Conservation (phyloP, 2,113 vertebrate species). For the Chlorocebus sabaeus region DNA sequence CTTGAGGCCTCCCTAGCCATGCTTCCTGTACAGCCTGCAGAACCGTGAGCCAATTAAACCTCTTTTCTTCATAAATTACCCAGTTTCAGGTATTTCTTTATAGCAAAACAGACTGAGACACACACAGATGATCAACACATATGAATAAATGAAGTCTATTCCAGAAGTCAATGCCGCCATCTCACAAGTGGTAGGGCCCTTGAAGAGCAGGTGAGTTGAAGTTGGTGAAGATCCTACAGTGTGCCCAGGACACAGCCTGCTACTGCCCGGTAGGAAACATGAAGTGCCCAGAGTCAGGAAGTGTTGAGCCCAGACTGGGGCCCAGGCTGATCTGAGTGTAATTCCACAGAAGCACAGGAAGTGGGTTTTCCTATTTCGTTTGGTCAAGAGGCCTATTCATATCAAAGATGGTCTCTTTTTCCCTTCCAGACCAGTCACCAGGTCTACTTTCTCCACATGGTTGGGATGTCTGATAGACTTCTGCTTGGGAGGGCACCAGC, state of each 20-base stretch:
- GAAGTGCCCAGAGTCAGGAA: background rate
- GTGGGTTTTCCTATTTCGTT: background rate
- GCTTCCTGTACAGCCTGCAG: no score
- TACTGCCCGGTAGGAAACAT: background rate
- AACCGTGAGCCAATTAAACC: no score
- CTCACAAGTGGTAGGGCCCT: background rate
- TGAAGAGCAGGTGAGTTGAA: background rate
- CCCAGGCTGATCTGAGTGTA: background rate
- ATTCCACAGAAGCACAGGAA: background rate
- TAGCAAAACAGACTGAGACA: no score
- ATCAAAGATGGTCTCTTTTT: background rate
- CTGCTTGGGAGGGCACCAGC: background rate
- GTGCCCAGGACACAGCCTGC: background rate
- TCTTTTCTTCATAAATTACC: no score
- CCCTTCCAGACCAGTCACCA: background rate
- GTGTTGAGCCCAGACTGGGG: background rate
- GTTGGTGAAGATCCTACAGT: background rate
- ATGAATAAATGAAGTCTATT: background rate
- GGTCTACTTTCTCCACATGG: background rate
- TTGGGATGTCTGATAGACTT: background rate
- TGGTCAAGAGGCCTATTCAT: background rate
- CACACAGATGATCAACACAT: accelerated
- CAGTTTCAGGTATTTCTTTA: no score
- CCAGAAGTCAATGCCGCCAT: background rate
- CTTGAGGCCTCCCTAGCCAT: no score